Conservation (phyloP, 2,888 invertebrate species). For the Drosophila picticornis region DNA sequence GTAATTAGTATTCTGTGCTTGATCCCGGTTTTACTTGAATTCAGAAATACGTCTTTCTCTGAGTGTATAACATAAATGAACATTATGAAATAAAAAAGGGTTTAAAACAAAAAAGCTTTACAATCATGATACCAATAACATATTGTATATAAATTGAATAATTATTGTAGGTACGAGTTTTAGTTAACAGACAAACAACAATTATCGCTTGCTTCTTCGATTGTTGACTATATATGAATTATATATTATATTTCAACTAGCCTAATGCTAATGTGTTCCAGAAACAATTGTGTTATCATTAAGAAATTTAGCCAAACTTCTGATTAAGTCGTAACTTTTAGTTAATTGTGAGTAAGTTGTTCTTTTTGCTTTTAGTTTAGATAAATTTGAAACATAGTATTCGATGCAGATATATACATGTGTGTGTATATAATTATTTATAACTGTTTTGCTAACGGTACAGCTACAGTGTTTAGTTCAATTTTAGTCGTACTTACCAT, state of each 20-base stretch:
- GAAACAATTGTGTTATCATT: conserved; percentile 64
- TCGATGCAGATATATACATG: conserved; percentile 9
- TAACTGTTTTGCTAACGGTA: conserved; percentile 43
- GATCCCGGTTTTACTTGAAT: neutral
- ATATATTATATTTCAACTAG: conserved; percentile 46
- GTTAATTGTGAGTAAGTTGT: conserved; percentile 39
- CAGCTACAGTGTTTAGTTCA: conserved; percentile 66
- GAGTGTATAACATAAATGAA: conserved; percentile 19
- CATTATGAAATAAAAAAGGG: conserved; percentile 47
- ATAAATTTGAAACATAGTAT: conserved; percentile 38
- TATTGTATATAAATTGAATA: conserved; percentile 43
- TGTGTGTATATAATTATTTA: conserved; percentile 14
- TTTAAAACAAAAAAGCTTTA: conserved; percentile 70
- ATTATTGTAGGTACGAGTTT: conserved; percentile 17
- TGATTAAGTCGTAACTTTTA: conserved; percentile 47
- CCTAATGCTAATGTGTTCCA: conserved; percentile 73
- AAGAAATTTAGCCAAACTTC: conserved; percentile 74
- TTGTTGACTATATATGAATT: conserved; percentile 37
- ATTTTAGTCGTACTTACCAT: conserved; percentile 57
- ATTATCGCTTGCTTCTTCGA: conserved; percentile 29
- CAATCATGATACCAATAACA: conserved; percentile 29
- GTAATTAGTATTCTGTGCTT: neutral
- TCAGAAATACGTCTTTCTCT: neutral
- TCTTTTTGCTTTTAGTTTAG: conserved; percentile 63
- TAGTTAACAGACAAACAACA: conserved; percentile 19